Conservation (phyloP, 1,140 invertebrate species). For the Ostrea denselamellosa region DNA sequence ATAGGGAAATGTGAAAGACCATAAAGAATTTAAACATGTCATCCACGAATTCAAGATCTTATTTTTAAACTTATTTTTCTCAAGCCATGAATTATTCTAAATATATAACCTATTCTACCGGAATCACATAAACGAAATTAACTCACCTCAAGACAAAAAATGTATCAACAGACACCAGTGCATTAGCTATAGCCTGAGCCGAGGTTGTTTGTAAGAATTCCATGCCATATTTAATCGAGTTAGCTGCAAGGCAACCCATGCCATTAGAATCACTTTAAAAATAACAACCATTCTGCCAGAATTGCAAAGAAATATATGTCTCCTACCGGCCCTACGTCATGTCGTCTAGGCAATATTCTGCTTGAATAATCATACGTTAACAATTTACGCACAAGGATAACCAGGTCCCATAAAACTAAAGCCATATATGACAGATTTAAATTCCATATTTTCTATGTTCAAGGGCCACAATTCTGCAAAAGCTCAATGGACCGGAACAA, state of each 20-base stretch:
- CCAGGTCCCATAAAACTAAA: no score
- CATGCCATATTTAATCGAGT: slow-evolving; percentile 27
- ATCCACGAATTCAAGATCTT: not conserved
- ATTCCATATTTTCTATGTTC: no score
- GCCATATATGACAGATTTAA: no score
- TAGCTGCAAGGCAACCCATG: slow-evolving; percentile 34
- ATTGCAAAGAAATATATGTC: not conserved
- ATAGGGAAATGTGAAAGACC: no score
- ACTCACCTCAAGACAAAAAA: slow-evolving; percentile 86
- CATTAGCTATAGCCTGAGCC: slow-evolving; percentile 82
- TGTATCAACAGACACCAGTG: slow-evolving; percentile 93
- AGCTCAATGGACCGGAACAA: no score
- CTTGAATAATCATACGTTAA: no score
- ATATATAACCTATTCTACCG: not conserved
- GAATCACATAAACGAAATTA: not conserved
- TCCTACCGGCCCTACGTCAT: no score
- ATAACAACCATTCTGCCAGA: not conserved
- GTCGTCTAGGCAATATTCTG: no score
- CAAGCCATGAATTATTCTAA: not conserved
- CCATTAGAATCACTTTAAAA: not conserved
- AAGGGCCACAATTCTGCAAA: no score
- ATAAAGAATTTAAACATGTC: no score
- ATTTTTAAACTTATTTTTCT: not conserved
- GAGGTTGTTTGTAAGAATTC: slow-evolving; percentile 50
- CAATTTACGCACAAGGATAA: no score